Conservation (phyloP, 2,888 invertebrate species). For the Andrena hattorfiana region DNA sequence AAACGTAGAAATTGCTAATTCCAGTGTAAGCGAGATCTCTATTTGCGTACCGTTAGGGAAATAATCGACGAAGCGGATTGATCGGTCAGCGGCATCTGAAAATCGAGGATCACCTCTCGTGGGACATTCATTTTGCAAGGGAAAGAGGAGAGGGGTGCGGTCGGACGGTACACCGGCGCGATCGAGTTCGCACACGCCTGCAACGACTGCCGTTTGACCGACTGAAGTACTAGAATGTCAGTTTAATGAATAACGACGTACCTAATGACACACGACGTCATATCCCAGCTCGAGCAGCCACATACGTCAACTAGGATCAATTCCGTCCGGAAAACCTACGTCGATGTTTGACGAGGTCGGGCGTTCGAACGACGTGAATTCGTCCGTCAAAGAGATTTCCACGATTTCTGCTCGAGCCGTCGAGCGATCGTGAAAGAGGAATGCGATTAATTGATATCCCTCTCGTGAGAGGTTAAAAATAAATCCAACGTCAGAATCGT, state of each 20-base stretch:
- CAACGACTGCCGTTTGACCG: constrained; percentile 75
- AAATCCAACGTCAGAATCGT: constrained; percentile 35
- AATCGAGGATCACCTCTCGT: constrained; percentile 32
- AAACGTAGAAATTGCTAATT: neutral
- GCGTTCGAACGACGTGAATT: constrained; percentile 54
- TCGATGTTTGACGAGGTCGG: constrained; percentile 65
- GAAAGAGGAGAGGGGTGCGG: constrained; percentile 6
- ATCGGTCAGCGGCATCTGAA: constrained; percentile 10
- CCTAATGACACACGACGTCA: constrained; percentile 76
- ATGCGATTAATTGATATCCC: constrained; percentile 55
- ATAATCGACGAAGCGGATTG: constrained; percentile 45
- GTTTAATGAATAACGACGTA: constrained; percentile 77
- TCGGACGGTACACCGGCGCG: constrained; percentile 2
- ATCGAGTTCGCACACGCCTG: constrained; percentile 33
- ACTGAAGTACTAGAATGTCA: constrained; percentile 67
- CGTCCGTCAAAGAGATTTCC: constrained; percentile 47
- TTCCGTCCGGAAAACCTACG: constrained; percentile 55
- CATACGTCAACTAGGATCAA: constrained; percentile 67
- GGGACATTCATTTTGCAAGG: constrained; percentile 43
- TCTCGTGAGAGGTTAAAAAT: constrained; percentile 16
- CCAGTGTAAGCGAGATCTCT: neutral
- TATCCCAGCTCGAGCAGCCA: constrained; percentile 62
- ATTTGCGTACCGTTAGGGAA: constrained; percentile 19
- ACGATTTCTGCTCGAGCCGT: constrained; percentile 34
- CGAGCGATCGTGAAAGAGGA: constrained; percentile 53